phyloP scores from a whole-genome alignment of 2,797 vertebrate genomes.

The Vireo griseus region DNA sequence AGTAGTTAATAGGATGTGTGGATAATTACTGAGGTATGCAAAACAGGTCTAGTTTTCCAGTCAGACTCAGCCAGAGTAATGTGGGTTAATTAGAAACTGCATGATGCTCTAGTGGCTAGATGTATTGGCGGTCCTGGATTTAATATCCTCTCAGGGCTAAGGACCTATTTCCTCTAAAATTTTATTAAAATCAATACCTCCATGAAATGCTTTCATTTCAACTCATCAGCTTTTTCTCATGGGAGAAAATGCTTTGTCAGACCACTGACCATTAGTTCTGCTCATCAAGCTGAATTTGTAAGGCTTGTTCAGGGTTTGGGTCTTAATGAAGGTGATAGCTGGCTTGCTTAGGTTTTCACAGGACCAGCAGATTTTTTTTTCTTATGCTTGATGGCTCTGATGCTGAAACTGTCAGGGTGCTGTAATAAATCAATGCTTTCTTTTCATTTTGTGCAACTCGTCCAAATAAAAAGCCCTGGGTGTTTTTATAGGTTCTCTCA shows the following conservation, averaged over 20 bases:
- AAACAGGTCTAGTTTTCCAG: background rate
- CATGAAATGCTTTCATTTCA: background rate
- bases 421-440: background rate
- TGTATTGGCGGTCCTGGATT: background rate
- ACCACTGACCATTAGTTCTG: background rate
- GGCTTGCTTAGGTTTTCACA: background rate
- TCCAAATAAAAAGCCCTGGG: background rate
- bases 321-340: background rate
- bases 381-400: background rate
- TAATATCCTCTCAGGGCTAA: background rate
- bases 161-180: background rate
- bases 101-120: background rate
- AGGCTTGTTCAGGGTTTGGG: background rate
- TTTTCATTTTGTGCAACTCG: background rate
- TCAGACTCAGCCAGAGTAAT: background rate
- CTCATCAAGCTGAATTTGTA: background rate
- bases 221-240: background rate
- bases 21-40: background rate
- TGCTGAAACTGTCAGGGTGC: fast-evolving
- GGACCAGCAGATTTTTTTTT: background rate
- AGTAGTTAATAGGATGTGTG: background rate
- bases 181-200: background rate
- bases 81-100: background rate
- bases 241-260: background rate
- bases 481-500: background rate